Conservation (phyloP, 2,797 vertebrate species). For the Brachyalestes nurse region DNA sequence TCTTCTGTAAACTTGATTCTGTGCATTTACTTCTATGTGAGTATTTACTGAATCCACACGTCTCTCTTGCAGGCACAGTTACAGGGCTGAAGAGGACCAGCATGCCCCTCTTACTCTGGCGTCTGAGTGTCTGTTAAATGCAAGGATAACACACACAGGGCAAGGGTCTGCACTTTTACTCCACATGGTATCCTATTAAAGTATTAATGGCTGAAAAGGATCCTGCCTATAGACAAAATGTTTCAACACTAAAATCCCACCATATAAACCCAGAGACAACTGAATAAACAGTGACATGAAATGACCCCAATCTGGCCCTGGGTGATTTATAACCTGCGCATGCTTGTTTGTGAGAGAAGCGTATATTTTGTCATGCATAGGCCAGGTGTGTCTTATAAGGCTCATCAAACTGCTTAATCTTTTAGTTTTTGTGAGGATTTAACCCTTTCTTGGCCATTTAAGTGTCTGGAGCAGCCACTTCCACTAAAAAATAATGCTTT, state of each 20-base stretch:
- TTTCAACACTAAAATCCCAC: neutral
- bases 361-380: slow-evolving; percentile 7
- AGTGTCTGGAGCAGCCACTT: neutral
- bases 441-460: neutral
- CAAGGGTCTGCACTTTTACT: slow-evolving; percentile 34
- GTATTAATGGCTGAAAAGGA: slow-evolving; percentile 31
- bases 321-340: slow-evolving; percentile 34
- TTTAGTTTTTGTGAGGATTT: neutral
- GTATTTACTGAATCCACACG: neutral
- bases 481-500: too few species aligned
- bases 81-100: slow-evolving; percentile 5
- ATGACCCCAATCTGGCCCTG: slow-evolving; percentile 1
- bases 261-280: slow-evolving; percentile 31
- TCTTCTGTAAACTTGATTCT: neutral
- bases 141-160: slow-evolving; percentile 15
- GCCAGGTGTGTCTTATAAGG: neutral
- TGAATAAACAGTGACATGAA: slow-evolving; percentile 44
- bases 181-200: slow-evolving; percentile 41
- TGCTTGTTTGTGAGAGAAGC: slow-evolving; percentile 18
- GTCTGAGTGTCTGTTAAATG: slow-evolving; percentile 22
- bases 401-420: neutral
- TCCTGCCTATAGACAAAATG: slow-evolving; percentile 7
- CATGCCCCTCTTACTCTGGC: slow-evolving; percentile 13
- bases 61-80: neutral
- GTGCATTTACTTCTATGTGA: neutral